phyloP scores from a whole-genome alignment of 2,113 vertebrate genomes.

The Nibea coibor region DNA sequence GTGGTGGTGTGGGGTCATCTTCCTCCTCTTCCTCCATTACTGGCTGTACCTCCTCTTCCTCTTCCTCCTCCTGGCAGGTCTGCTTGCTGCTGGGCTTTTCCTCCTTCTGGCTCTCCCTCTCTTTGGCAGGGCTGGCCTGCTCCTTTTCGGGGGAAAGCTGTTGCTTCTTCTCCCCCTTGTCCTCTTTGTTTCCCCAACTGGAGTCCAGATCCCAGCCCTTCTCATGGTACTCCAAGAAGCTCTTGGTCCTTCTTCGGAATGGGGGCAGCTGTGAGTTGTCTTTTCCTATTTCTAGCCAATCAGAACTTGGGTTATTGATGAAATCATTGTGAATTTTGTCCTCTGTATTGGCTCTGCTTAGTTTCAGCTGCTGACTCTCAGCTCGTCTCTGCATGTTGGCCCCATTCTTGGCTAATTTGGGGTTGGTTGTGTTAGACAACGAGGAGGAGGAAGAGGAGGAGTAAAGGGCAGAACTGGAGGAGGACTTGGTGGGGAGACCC shows the following conservation, averaged over 20 bases:
- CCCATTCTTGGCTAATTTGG: conserved; percentile 97
- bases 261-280: conserved; percentile 85
- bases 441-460: conserved; percentile 75
- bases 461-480: conserved; percentile 81
- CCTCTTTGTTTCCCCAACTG: conserved; percentile 75
- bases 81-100: conserved; percentile 81
- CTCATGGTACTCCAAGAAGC: conserved; percentile 93
- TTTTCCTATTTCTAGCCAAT: conserved; percentile 90
- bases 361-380: conserved; percentile 92
- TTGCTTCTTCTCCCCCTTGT: conserved; percentile 70
- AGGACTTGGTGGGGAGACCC: conserved; percentile 83
- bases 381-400: conserved; percentile 97
- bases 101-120: conserved; percentile 80
- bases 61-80: conserved; percentile 66
- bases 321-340: conserved; percentile 77
- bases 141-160: conserved; percentile 74
- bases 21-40: conserved; percentile 52
- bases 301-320: conserved; percentile 82
- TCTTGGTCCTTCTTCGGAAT: conserved; percentile 91
- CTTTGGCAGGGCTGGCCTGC: conserved; percentile 69
- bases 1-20: conserved; percentile 62
- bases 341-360: conserved; percentile 86
- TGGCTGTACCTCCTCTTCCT: conserved; percentile 53
- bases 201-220: conserved; percentile 89
- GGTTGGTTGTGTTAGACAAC: conserved; percentile 87